A percentile compares a stretch with the other conserved stretches of the same genome.
These are phyloP conservation scores for Belgica antarctica DNA, from an alignment of 2,888 invertebrate genomes.

Conservation along the genomic window DNA sequence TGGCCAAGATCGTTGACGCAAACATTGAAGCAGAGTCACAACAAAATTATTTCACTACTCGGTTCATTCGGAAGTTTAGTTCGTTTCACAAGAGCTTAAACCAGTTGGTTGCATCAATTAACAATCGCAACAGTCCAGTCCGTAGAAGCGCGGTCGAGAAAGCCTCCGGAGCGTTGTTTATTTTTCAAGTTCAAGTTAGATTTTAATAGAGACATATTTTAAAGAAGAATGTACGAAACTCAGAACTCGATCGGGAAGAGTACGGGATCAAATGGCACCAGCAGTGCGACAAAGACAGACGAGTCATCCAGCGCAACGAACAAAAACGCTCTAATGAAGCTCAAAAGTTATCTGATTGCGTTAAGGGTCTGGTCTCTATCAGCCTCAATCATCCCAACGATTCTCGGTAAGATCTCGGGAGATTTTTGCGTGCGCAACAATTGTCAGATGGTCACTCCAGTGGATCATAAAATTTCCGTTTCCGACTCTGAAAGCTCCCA, in stretches of 20 bases:
- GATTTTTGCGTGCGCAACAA: too few relatives aligned
- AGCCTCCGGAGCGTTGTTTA: too few relatives aligned
- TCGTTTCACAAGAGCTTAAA: too few relatives aligned
- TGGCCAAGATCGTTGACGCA: too few relatives aligned
- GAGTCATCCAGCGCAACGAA: not conserved
- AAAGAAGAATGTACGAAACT: not conserved
- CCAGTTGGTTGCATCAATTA: too few relatives aligned
- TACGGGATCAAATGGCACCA: not conserved
- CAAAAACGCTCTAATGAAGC: conserved; percentile 65
- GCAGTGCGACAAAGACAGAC: not conserved
- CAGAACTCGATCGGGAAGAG: not conserved
- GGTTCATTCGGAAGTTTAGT: too few relatives aligned
- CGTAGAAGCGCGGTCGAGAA: too few relatives aligned
- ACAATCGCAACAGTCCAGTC: too few relatives aligned
- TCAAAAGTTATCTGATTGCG: conserved; percentile 84
- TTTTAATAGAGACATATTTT: too few relatives aligned
- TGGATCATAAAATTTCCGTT: not conserved
- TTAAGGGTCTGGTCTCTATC: conserved; percentile 92
- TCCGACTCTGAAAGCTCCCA: not conserved
- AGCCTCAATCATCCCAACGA: conserved; percentile 85
- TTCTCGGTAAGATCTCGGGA: conserved; percentile 51
- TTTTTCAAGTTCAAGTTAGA: too few relatives aligned
- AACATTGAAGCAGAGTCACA: too few relatives aligned
- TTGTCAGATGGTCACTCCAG: not conserved
- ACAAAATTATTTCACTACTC: too few relatives aligned